Conservation (phyloP, 2,888 invertebrate species). For the Diabrotica balteata region DNA sequence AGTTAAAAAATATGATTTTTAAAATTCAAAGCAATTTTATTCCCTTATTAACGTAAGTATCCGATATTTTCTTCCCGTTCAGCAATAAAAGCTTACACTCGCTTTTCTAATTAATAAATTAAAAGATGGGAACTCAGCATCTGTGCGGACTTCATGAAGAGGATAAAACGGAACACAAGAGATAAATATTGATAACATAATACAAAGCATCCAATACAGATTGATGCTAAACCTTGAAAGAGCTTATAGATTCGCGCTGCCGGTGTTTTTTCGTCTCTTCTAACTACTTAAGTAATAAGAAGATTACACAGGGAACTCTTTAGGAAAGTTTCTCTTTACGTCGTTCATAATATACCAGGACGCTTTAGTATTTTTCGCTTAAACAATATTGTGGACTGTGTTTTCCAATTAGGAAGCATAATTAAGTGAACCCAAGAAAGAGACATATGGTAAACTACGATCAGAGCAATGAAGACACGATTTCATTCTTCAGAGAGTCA, state of each 20-base stretch:
- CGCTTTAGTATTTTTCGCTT: no score
- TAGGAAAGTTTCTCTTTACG: conserved; percentile 25
- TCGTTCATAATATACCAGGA: conserved; percentile 14
- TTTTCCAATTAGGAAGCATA: no score
- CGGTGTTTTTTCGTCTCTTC: conserved; percentile 43
- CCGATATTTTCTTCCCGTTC: not conserved
- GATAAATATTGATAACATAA: conserved; percentile 51
- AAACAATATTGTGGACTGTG: no score
- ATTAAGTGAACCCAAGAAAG: no score
- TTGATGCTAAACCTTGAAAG: conserved; percentile 36
- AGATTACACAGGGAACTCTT: conserved; percentile 39
- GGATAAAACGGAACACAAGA: conserved; percentile 31
- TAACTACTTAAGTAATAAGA: conserved; percentile 45
- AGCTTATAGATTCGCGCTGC: conserved; percentile 43
- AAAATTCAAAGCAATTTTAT: not conserved
- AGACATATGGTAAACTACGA: no score
- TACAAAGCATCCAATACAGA: conserved; percentile 41
- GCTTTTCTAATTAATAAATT: conserved; percentile 50
- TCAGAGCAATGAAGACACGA: no score
- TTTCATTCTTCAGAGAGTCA: no score
- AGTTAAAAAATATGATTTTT: no score
- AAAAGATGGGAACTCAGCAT: conserved; percentile 51
- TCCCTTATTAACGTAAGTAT: not conserved
- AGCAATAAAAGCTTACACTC: not conserved
- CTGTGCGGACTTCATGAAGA: conserved; percentile 34